Conservation (phyloP, 2,888 invertebrate species). For the Lasioglossum oenotherae region DNA sequence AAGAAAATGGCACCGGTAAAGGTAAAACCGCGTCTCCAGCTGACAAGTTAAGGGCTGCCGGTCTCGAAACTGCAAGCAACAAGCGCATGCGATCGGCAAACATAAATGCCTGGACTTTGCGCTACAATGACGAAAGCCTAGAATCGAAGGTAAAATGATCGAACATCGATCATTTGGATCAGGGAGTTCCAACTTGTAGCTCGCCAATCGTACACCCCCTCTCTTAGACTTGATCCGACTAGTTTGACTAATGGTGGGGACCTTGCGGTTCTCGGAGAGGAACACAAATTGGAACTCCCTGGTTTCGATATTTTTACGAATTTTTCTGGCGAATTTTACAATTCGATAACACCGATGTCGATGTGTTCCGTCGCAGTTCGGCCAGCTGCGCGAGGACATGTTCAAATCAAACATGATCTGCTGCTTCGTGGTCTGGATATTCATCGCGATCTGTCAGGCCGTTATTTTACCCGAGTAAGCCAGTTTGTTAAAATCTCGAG, state of each 20-base stretch:
- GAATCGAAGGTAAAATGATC: conserved; percentile 89
- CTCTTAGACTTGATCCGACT: too few relatives aligned
- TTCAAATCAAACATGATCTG: conserved; percentile 98
- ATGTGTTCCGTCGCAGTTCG: conserved; percentile 86
- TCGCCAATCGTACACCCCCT: too few relatives aligned
- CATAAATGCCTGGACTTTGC: conserved; percentile 93
- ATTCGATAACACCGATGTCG: not conserved
- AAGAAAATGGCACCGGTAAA: conserved; percentile 79
- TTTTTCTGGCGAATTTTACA: not conserved
- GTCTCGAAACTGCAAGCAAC: conserved; percentile 95
- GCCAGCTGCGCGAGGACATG: conserved; percentile 94
- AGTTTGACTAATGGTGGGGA: too few relatives aligned
- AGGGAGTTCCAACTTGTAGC: too few relatives aligned
- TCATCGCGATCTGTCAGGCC: conserved; percentile 92
- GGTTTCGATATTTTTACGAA: not conserved
- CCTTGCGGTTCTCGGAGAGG: too few relatives aligned
- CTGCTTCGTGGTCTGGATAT: conserved; percentile 95
- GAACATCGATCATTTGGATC: not conserved
- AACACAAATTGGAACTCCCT: too few relatives aligned
- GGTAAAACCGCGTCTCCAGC: conserved; percentile 69
- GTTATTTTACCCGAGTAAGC: conserved; percentile 90
- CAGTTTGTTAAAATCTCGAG: not conserved
- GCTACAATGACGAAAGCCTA: conserved; percentile 92
- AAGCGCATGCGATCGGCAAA: conserved; percentile 94
- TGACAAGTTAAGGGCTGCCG: conserved; percentile 86